These are phyloP conservation scores for Ranitomeya imitator DNA, from an alignment of 2,113 vertebrate species.

Conservation along the genomic window DNA sequence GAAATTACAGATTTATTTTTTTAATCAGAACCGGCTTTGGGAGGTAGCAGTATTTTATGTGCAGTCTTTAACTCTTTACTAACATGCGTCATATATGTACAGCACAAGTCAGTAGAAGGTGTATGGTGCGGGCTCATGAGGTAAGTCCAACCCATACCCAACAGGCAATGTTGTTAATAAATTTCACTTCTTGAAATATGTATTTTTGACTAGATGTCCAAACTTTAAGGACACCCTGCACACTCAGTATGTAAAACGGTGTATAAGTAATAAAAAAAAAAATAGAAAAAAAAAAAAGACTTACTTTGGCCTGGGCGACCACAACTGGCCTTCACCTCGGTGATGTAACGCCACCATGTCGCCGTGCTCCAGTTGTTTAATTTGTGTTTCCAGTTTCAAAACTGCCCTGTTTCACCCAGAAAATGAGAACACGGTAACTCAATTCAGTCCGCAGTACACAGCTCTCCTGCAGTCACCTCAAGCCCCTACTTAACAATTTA, in stretches of 20 bases:
- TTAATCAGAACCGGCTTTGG: no score
- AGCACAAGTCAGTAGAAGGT: no score
- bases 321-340: slow-evolving; percentile 66
- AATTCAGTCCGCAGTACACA: not conserved
- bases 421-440: not conserved
- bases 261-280: not conserved
- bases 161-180: no score
- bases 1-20: no score
- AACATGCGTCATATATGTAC: no score
- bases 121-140: no score
- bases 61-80: no score
- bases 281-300: slow-evolving; percentile 16
- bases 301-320: slow-evolving; percentile 79
- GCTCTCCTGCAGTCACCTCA: not conserved
- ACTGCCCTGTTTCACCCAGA: slow-evolving; percentile 74
- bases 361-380: slow-evolving; percentile 93
- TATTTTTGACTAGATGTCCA: no score
- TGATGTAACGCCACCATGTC: slow-evolving; percentile 77
- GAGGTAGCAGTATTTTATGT: no score
- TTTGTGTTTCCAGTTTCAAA: slow-evolving; percentile 91
- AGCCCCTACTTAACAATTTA: not conserved
- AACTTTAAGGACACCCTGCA: no score
- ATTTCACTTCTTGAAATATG: no score
- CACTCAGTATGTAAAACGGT: not conserved
- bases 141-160: no score